A percentile compares a stretch with the other conserved stretches of the same genome.
Conservation (phyloP, 1,140 invertebrate species). For the Dendroctonus valens region DNA sequence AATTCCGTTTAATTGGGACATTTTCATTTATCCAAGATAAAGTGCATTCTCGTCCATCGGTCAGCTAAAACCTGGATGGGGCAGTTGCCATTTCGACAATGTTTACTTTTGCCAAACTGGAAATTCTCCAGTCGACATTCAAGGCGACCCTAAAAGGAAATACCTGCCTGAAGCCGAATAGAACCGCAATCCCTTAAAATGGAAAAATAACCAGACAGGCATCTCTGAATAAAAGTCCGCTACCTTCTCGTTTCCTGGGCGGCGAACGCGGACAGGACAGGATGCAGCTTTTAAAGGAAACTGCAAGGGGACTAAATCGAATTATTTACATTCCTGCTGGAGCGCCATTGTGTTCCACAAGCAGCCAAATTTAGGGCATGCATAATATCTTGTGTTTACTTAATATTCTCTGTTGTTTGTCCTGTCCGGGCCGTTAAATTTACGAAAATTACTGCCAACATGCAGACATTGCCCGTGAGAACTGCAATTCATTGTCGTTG, state of each 20-base stretch:
- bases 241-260: background rate
- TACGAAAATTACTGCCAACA: too few species aligned
- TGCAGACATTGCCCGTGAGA: too few species aligned
- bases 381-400: slow-evolving; percentile 6
- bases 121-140: background rate
- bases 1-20: slow-evolving; percentile 4
- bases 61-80: too few species aligned
- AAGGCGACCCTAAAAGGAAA: background rate
- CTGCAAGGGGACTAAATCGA: slow-evolving; percentile 1
- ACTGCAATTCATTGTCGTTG: too few species aligned
- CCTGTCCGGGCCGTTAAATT: too few species aligned
- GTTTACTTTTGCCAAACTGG: too few species aligned
- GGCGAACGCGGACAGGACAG: background rate
- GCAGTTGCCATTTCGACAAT: too few species aligned
- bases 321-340: slow-evolving; percentile 2
- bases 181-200: slow-evolving; percentile 4
- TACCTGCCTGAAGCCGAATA: slow-evolving; percentile 1
- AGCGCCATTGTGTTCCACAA: background rate
- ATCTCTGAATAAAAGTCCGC: background rate
- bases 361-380: background rate
- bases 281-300: slow-evolving; percentile 4
- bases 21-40: slow-evolving; percentile 16
- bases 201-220: background rate
- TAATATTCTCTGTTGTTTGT: background rate
- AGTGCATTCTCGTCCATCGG: background rate